These are phyloP conservation scores for Apodemus sylvaticus DNA, from an alignment of 2,113 vertebrate species.

Conservation along the genomic window DNA sequence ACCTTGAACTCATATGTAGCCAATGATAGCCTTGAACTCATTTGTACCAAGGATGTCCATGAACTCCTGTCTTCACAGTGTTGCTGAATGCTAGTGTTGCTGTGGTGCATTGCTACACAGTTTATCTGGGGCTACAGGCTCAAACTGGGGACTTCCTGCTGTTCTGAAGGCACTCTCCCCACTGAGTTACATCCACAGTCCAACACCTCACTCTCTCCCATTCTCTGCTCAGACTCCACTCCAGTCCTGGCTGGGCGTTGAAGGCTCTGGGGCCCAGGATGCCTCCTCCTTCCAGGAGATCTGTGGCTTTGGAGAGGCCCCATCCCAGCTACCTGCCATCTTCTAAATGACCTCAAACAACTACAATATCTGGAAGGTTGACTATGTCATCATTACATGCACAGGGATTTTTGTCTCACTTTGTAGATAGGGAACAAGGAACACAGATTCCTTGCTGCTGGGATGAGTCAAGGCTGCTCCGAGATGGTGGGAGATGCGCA, in stretches of 20 bases:
- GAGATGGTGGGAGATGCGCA: neutral
- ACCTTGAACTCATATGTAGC: neutral
- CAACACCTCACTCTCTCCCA: neutral
- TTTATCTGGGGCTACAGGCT: neutral
- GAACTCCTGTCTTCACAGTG: neutral
- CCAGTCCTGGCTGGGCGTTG: fast-evolving
- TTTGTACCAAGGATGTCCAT: neutral
- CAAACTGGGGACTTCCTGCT: neutral
- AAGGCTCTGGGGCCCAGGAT: fast-evolving
- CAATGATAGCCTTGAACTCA: too few species aligned
- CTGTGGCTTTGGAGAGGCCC: neutral
- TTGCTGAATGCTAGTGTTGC: neutral
- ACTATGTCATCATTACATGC: neutral
- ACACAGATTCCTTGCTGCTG: too few species aligned
- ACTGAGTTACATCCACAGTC: neutral
- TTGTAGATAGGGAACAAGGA: conserved; percentile 9
- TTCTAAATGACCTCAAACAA: neutral
- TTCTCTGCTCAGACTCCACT: neutral
- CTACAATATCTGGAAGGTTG: too few species aligned
- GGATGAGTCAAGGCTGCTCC: neutral
- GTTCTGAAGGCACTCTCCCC: neutral
- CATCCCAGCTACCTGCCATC: fast-evolving
- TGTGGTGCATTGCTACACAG: neutral
- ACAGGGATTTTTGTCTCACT: neutral
- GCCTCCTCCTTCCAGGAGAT: neutral